Evolutionary conservation across 2,113 vertebrate species (phyloP), one percentile per base, ranked within the genome.

Genomic region (Stictonetta naevosa): DNA sequence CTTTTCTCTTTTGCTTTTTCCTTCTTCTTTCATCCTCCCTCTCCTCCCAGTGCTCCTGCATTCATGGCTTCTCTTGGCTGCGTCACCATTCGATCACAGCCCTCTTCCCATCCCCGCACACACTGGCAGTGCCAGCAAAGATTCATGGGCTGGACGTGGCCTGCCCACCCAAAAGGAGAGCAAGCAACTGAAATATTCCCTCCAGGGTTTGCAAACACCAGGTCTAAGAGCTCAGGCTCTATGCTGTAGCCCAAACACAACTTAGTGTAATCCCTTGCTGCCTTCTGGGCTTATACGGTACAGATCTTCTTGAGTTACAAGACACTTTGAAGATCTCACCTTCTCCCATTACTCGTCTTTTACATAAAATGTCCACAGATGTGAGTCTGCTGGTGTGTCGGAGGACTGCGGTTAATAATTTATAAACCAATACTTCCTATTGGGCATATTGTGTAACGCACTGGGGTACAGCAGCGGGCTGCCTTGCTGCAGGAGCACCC

Each of bases 311-410:
- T 97, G 91, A 55, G 94, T 98, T 98, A 98, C 98, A 86, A 94
- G 96, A 97, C 96, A 97, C 97, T 98, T 98, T 98, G 97, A 98
- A 98, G 97, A 98, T 98, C 97, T 97, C 98, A 98, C 98, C 97
- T 98, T 98, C 98, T 98, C 97, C 97, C 96, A 94, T 98, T 98
- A 98, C 98, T 98, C 98, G 96, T 97, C 97, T 98, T 97, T 97
- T 97, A 97, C 93, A 97, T 98, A 97, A 98, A 98, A 97, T 85
- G 82, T 69, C 90, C 96, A 84, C 98, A 98, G 98, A 98, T 98
- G 98, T 98, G 97, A 95, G 97, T 60, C 96, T 97, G 97, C 95
- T 94, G 52, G 96, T 48, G 83, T 89, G 97, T 94, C 67, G n/a
- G 97, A 98, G 95, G 95, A 40, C 97, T 96, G 96, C 29, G 95